These are phyloP conservation scores for Phallusia fumigata DNA, from an alignment of 23 tunicate genomes.

Conservation along the genomic window DNA sequence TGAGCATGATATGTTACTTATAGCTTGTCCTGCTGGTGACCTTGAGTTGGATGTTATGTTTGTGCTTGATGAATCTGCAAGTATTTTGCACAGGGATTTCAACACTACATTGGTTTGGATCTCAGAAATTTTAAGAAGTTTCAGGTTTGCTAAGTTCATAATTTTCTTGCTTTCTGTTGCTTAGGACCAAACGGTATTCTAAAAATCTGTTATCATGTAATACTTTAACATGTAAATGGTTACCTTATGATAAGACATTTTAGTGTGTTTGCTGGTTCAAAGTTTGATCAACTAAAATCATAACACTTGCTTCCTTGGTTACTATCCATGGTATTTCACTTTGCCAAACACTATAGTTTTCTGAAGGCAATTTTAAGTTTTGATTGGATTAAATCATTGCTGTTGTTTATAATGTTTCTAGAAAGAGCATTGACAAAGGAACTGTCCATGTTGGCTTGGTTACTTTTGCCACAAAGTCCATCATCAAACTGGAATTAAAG, in stretches of 20 bases:
- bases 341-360: too few species aligned
- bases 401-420: too few species aligned
- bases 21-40: constrained; percentile 2
- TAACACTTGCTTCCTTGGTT: too few species aligned
- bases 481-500: neutral
- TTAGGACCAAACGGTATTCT: too few species aligned
- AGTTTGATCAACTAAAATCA: too few species aligned
- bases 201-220: too few species aligned
- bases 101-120: constrained; percentile 1
- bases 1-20: neutral
- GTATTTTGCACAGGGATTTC: neutral
- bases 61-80: constrained; percentile 6
- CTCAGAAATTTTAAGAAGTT: neutral
- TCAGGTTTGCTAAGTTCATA: neutral
- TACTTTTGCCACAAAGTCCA: neutral
- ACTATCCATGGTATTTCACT: too few species aligned
- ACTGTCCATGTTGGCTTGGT: constrained; percentile 5
- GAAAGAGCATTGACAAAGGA: neutral
- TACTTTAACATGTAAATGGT: too few species aligned
- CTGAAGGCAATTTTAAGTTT: neutral
- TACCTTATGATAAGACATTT: too few species aligned
- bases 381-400: too few species aligned
- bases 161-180: too few species aligned
- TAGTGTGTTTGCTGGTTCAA: too few species aligned
- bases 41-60: neutral